Base-by-base conservation (phyloP, 2,113 vertebrate species). In the Macrotus californicus region DNA sequence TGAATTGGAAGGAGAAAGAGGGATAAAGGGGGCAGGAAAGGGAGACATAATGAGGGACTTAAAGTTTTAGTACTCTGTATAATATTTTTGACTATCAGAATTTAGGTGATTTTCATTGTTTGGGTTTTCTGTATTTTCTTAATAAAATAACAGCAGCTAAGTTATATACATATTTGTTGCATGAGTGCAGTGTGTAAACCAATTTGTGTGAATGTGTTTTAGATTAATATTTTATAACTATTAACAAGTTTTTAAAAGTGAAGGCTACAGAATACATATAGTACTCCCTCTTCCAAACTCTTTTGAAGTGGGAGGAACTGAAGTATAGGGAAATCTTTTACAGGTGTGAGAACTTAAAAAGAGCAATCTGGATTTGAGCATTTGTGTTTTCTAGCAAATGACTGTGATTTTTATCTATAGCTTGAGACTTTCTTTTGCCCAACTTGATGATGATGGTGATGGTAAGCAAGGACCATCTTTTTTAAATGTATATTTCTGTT, bases 381-480 rank as follows among this genome's bases (percentile, higher is more conserved):
- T 86, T 91, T 89, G 67, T 3, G 26, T 91, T 95, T 91, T 91
- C 36, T 93, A 67, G 72, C 50, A 89, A 26, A 93, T 13, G 69
- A 16, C 12, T 87, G n/a, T 80, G 41, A 84, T 84, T 89, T 76
- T 66, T 85, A 76, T 75, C 10, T 19, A 31, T 67, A 73, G n/a
- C 39, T 84, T 93, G 56, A 92, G 5, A 24, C 34, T 96, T 94
- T 80, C 22, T 76, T 94, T 59, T 59, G 92, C 48, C 11, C 26
- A 80, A 22, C 7, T 50, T 94, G 87, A 54, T 91, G 16, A 69
- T 90, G 82, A 6, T 67, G 79, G 52, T 81, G 26, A 70, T 92
- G 16, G 26, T 92, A 72, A 52, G 4, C 13, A 94, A 79, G 59
- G 46, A 41, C 73, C 15, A 8, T 89, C 24, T 83, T 89, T 93